Evolutionary conservation across 2,113 vertebrate genomes (phyloP).

Genomic region (Spilogale gracilis): DNA sequence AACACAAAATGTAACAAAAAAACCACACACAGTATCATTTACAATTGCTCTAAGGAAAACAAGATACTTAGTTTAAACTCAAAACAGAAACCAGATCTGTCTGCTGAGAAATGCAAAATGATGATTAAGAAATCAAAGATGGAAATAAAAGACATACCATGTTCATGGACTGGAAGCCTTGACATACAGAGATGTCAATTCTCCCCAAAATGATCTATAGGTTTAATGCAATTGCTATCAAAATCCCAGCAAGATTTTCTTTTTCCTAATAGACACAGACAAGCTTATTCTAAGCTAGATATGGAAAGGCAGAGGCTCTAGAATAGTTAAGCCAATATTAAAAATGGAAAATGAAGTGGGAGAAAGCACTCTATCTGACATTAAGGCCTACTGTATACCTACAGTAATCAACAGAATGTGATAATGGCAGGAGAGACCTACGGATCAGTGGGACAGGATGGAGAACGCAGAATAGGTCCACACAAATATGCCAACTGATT

Average conservation of each 20-base stretch:
- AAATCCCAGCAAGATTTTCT: background rate
- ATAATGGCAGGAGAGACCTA: background rate
- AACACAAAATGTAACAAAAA: background rate
- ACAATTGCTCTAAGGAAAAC: background rate
- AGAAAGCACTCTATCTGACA: slow-evolving; percentile 8
- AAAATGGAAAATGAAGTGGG: background rate
- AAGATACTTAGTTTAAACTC: background rate
- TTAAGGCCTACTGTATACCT: background rate
- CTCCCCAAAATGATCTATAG: background rate
- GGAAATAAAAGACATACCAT: background rate
- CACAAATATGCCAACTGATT: background rate
- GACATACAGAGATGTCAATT: background rate
- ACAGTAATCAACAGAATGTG: background rate
- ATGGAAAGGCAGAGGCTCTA: background rate
- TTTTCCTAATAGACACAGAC: background rate
- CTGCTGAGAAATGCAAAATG: background rate
- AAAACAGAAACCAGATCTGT: background rate
- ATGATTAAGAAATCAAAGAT: background rate
- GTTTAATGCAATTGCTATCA: background rate
- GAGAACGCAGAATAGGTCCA: background rate
- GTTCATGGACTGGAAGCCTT: background rate
- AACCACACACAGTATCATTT: background rate
- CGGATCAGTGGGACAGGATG: background rate
- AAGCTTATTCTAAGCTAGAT: background rate
- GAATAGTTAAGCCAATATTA: background rate